These are phyloP conservation scores for Zaprionus inermis DNA, from an alignment of 1,140 invertebrate genomes.

Conservation along the genomic window DNA sequence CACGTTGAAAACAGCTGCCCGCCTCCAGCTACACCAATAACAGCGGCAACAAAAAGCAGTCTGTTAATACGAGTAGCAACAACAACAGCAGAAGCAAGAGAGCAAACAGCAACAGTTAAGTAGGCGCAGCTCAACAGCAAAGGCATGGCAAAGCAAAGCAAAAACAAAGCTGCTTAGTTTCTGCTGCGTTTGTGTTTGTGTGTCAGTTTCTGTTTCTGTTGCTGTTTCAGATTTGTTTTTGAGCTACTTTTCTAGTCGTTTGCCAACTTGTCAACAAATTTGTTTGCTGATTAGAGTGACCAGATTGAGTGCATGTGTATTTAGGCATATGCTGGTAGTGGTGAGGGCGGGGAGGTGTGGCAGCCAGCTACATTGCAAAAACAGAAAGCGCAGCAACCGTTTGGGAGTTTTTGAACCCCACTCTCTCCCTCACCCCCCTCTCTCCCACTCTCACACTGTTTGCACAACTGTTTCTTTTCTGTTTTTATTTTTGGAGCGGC, in stretches of 20 bases:
- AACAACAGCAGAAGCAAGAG: conserved; percentile 4
- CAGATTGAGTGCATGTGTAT: conserved; percentile 37
- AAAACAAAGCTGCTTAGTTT: conserved; percentile 41
- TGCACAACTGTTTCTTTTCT: conserved; percentile 52
- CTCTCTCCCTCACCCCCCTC: conserved; percentile 21
- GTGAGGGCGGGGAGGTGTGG: conserved; percentile 9
- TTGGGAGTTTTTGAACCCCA: conserved; percentile 6
- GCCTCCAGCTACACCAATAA: neutral
- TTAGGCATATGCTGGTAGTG: neutral
- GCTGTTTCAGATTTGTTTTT: conserved; percentile 29
- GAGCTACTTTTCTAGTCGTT: conserved; percentile 35
- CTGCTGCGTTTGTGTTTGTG: conserved; percentile 22
- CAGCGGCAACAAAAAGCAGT: conserved; percentile 16
- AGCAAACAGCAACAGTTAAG: conserved; percentile 36
- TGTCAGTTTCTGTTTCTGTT: conserved; percentile 14
- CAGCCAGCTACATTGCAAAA: conserved; percentile 40
- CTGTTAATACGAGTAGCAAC: conserved; percentile 18
- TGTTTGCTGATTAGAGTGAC: conserved; percentile 63
- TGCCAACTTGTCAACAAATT: conserved; percentile 67
- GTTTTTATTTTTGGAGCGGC: conserved; percentile 56
- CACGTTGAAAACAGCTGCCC: neutral
- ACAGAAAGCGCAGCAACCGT: conserved; percentile 41
- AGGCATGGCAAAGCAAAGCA: conserved; percentile 18
- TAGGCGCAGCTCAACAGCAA: conserved; percentile 29
- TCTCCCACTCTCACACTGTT: conserved; percentile 37